A percentile compares a stretch with the other conserved stretches of the same genome.
phyloP scores from a whole-genome alignment of 2,797 vertebrate species.

The Gallinago stenura region DNA sequence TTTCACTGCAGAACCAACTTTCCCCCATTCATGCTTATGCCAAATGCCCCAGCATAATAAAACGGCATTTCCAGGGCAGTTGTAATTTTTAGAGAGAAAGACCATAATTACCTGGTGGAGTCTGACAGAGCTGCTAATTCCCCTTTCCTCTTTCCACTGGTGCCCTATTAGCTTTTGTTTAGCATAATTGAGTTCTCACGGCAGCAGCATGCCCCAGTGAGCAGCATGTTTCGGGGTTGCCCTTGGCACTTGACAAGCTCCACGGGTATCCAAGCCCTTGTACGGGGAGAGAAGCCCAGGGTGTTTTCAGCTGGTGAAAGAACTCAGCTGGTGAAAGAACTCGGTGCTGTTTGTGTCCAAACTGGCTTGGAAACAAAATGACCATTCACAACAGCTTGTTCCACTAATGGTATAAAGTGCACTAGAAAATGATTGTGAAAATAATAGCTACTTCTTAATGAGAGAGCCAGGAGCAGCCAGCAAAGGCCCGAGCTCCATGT shows the following conservation, averaged over 20 bases:
- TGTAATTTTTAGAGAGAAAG: background rate
- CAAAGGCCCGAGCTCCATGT: rapidly evolving
- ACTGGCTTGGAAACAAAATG: slow-evolving; percentile 1
- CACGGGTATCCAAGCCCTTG: rapidly evolving
- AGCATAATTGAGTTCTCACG: background rate
- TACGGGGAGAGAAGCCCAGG: background rate
- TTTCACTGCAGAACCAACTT: background rate
- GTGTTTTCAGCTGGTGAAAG: background rate
- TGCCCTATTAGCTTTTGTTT: slow-evolving; percentile 1
- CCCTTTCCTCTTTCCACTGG: background rate
- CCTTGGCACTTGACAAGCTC: background rate
- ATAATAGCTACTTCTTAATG: slow-evolving; percentile 30
- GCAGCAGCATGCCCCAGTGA: background rate
- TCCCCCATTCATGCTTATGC: background rate
- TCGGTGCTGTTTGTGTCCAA: background rate
- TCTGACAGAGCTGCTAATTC: background rate
- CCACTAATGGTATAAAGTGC: background rate
- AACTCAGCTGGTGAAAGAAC: background rate
- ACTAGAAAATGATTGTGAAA: slow-evolving; percentile 37
- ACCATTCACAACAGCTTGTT: background rate
- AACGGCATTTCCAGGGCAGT: background rate
- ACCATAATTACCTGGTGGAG: background rate
- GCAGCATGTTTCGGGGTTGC: background rate
- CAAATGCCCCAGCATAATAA: background rate
- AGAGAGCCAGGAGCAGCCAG: background rate